Evolutionary conservation across 2,888 invertebrate genomes (phyloP).

Genomic region (Brassicogethes aeneus): DNA sequence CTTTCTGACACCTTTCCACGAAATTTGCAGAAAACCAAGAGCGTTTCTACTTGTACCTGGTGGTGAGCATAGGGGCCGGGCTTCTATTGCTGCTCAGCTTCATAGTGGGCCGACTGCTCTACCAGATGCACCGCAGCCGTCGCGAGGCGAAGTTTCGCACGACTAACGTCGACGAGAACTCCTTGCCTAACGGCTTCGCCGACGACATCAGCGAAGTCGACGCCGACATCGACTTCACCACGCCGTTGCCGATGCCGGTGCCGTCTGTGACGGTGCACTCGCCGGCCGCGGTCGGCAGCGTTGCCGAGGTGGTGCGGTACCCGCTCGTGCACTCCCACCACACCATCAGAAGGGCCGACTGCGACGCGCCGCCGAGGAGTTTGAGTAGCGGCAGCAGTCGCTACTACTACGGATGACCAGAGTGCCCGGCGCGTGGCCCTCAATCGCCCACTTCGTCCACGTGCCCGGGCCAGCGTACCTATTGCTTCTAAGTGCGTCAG

Average conservation of each 20-base stretch:
- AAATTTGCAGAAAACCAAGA: conserved; percentile 65
- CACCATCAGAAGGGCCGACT: conserved; percentile 39
- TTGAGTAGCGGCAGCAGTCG: conserved; percentile 56
- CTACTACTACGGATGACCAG: conserved; percentile 69
- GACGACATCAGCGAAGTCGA: conserved; percentile 83
- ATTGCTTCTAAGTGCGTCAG: conserved; percentile 32
- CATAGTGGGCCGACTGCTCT: conserved; percentile 60
- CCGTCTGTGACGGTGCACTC: conserved; percentile 49
- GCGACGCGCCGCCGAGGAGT: conserved; percentile 50
- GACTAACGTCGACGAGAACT: conserved; percentile 62
- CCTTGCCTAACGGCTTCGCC: conserved; percentile 72
- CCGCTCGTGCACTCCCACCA: conserved; percentile 34
- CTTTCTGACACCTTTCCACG: too few relatives aligned
- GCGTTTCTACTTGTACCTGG: conserved; percentile 75
- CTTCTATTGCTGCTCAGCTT: conserved; percentile 63
- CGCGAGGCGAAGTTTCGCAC: conserved; percentile 59
- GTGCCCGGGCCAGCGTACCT: conserved; percentile 39
- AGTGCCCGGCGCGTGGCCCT: conserved; percentile 34
- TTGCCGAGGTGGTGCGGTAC: conserved; percentile 37
- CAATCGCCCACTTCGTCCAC: conserved; percentile 30
- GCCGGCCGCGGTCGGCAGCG: conserved; percentile 32
- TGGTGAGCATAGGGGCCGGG: conserved; percentile 64
- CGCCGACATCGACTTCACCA: conserved; percentile 67
- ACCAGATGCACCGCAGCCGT: conserved; percentile 55
- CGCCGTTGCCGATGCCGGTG: conserved; percentile 51